Evolutionary conservation across 2,888 invertebrate genomes (phyloP), one percentile per base, ranked within the genome.

Genomic region (Pocota personata): DNA sequence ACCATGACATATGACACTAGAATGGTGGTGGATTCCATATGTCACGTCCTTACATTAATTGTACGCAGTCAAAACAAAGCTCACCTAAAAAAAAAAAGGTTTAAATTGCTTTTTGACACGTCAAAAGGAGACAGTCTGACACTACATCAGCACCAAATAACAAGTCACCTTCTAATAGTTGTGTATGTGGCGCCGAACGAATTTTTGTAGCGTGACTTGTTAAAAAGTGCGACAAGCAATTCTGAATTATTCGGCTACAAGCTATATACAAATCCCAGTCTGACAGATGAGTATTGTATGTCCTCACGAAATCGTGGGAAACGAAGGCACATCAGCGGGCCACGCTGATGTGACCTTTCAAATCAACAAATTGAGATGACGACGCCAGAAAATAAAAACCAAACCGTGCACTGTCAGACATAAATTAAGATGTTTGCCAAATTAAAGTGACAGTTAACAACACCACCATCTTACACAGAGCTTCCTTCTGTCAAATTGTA

Each of bases 241-340:
- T 64, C 48, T 48, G 40, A 72, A 72, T 57, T 40, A 58, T 40
- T 43, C 55, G 14, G 52, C 16, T 52, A 35, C 32, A 32, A 6
- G 50, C 50, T 35, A 43, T 57, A n/a, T 55, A 48, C n/a, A 73
- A 73, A 40, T 52, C 12, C 2, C n/a, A 24, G 14, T 16, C 46
- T 60, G 77, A 73, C 72, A 83, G 60, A 83, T 60, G 82, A 77
- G 50, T 50, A 72, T 16, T 60, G 35, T 30, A 66, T 73, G 79
- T 72, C 71, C 48, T 78, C 62, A 73, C 67, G 78, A 73, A 73
- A 83, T 83, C 83, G 67, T 78, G 82, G 66, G 77, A 77, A 82
- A 52, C n/a, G 64, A 64, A 73, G 43, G 12, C 55, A 60, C 30
- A 35, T 58, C 32, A 52, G 16, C 24, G 24, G 24, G 27, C 46